Base-by-base conservation (phyloP, 2,113 vertebrate genomes). In the Desmodus rotundus region DNA sequence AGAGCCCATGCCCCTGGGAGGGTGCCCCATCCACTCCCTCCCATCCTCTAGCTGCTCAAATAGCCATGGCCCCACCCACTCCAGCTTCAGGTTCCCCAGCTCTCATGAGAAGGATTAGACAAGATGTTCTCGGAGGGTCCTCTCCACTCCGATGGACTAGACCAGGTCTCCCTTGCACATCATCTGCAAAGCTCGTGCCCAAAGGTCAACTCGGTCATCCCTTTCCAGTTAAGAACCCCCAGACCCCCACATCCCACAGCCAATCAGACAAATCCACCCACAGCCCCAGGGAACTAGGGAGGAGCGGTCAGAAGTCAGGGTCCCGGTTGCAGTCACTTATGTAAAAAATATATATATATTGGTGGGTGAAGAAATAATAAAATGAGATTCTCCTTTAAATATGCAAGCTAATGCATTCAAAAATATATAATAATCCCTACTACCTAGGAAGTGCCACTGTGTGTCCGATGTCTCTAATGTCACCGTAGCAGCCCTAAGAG, bases 301-400 rank as follows among this genome's bases (percentile, higher is more conserved):
- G 47, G 38, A 52, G 20, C 65, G 43, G 47, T n/a, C 63, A 87
- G 52, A 87, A n/a, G 15, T 77, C 50, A 92, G 61, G 36, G 11
- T 1, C 45, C 41, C 74, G 65, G 56, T 28, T 89, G 11, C 2
- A 91, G 33, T 24, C 87, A 94, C 74, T 41, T 41, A 0, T n/a
- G 22, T 41, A 61, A 50, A 82, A 91, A 67, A 19, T 11, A 33
- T 14, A 65, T 33, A 76, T 28, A 13, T 38, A 65, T 24, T 12
- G 7, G 43, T 67, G 76, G 67, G 31, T 84, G 74, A 87, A 73
- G 68, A 94, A 89, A 93, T 54, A 73, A 45, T 65, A 41, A 87
- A 61, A 73, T 47, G 4, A 97, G 47, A 70, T 68, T 95, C 54
- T 78, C 41, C 17, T 82, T 92, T 89, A 96, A 96, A 72, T 63